Evolutionary conservation across 2,888 invertebrate genomes (phyloP).

Genomic region (Eudasyphora cyanicolor): DNA sequence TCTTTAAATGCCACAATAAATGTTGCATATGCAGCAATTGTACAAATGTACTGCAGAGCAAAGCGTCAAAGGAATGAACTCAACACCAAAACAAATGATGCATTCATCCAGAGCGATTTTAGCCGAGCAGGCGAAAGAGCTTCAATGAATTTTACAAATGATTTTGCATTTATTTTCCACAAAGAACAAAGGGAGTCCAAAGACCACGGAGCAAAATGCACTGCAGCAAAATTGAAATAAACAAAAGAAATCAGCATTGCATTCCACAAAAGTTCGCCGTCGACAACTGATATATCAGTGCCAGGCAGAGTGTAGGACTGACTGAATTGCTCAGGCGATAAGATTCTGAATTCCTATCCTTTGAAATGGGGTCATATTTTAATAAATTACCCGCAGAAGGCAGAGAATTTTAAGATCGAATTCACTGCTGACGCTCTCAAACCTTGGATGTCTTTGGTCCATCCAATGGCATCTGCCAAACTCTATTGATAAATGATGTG

Average conservation of each 20-base stretch:
- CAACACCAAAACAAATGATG: conserved; percentile 42
- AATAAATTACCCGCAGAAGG: conserved; percentile 47
- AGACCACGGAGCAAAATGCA: background rate
- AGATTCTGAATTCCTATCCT: background rate
- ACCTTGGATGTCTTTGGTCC: background rate
- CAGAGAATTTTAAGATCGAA: background rate
- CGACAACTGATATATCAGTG: background rate
- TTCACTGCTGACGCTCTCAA: background rate
- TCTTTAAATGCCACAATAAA: conserved; percentile 58
- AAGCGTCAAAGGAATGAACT: background rate
- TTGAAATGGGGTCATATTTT: conserved; percentile 33
- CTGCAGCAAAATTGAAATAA: conserved; percentile 19
- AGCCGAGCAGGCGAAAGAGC: conserved; percentile 19
- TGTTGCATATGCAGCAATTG: conserved; percentile 49
- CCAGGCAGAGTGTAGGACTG: background rate
- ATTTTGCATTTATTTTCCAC: conserved; percentile 60
- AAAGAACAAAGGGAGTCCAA: background rate
- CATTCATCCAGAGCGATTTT: conserved; percentile 50
- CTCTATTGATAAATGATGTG: conserved; percentile 43
- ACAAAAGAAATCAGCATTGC: conserved; percentile 25
- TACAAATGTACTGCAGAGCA: background rate
- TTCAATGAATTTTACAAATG: conserved; percentile 62
- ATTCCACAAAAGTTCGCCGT: conserved; percentile 14
- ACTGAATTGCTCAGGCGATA: background rate
- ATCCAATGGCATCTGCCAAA: background rate